These are phyloP conservation scores for Manis pentadactyla DNA, from an alignment of 2,797 vertebrate genomes.

Conservation along the genomic window DNA sequence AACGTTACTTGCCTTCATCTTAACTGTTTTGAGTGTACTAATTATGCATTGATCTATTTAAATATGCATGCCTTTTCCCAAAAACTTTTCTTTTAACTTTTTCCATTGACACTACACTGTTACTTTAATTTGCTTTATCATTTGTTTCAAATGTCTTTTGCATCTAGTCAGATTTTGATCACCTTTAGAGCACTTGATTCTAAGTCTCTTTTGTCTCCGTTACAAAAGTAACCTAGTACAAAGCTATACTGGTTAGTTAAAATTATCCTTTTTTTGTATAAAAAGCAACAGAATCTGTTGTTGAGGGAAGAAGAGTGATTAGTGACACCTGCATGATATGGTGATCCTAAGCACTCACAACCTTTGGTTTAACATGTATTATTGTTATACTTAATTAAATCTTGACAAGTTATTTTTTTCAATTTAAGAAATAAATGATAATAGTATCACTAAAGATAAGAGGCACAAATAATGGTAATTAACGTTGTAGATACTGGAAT, in stretches of 20 bases:
- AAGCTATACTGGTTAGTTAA: neutral
- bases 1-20: slow-evolving; percentile 19
- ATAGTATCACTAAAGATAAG: neutral
- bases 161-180: neutral
- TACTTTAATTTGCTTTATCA: slow-evolving; percentile 36
- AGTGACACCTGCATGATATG: neutral
- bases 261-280: neutral
- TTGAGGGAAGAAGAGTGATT: neutral
- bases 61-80: neutral
- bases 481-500: neutral
- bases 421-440: slow-evolving; percentile 38
- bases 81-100: neutral
- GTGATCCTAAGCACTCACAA: neutral
- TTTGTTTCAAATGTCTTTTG: neutral
- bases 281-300: slow-evolving; percentile 20
- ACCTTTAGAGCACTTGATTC: neutral
- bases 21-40: neutral
- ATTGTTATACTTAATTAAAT: slow-evolving; percentile 8
- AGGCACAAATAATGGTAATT: slow-evolving; percentile 21
- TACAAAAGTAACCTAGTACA: neutral
- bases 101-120: neutral
- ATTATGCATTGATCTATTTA: neutral
- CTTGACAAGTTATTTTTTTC: neutral
- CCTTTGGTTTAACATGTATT: neutral
- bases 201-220: neutral